Percentiles rank a stretch among this genome's conserved stretches.
phyloP scores from a whole-genome alignment of 2,113 vertebrate species.

The Cynocephalus volans region DNA sequence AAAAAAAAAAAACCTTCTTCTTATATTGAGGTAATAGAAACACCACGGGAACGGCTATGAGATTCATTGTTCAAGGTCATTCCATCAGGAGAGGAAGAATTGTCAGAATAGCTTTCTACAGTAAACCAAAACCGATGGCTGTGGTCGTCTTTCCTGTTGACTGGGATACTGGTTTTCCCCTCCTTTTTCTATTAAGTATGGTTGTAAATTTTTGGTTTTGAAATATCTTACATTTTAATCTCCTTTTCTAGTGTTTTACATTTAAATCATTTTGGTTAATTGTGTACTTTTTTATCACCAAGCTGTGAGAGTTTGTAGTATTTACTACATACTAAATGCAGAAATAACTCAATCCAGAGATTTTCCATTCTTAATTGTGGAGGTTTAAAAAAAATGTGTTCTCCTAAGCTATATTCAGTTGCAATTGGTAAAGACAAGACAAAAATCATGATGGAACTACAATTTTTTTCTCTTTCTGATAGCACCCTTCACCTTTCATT shows the following conservation, averaged over 20 bases:
- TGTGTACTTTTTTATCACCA: background rate
- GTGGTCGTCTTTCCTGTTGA: background rate
- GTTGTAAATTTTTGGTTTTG: background rate
- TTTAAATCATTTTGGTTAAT: background rate
- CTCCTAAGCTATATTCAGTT: background rate
- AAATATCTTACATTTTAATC: background rate
- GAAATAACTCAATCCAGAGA: background rate
- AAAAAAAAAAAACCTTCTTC: too few relatives aligned
- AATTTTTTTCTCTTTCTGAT: background rate
- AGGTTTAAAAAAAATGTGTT: background rate
- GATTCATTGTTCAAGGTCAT: rapidly evolving
- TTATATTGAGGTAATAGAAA: background rate
- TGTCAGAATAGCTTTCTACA: rapidly evolving
- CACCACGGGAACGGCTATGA: background rate
- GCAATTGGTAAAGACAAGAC: background rate
- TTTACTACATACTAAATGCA: background rate
- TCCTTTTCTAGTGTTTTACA: background rate
- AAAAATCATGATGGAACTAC: background rate
- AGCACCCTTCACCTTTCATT: background rate
- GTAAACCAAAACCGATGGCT: rapidly evolving
- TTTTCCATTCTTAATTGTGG: background rate
- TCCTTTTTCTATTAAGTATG: background rate
- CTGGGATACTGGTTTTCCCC: too few relatives aligned
- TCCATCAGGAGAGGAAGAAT: background rate
- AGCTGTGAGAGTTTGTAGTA: background rate